phyloP scores from a whole-genome alignment of 2,113 vertebrate genomes.

The Corythornis madagascariensis region DNA sequence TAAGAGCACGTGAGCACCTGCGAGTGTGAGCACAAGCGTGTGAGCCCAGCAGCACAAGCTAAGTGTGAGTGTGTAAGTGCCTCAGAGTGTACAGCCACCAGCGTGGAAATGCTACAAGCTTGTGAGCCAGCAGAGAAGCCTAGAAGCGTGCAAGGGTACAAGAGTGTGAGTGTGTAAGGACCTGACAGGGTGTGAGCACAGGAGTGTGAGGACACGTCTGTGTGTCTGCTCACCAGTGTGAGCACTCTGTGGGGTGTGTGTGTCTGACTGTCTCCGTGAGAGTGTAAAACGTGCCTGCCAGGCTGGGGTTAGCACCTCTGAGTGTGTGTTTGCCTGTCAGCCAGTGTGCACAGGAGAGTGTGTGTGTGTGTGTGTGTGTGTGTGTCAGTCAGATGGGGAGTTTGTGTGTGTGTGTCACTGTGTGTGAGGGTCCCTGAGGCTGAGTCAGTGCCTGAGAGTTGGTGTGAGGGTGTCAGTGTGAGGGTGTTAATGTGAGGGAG shows the following conservation, averaged over 20 bases:
- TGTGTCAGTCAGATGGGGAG: background rate
- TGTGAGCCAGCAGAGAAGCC: background rate
- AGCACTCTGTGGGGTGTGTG: rapidly evolving
- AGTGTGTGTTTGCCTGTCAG: background rate
- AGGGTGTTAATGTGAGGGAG: background rate
- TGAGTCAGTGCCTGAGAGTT: background rate
- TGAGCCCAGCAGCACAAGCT: background rate
- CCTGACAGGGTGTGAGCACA: rapidly evolving
- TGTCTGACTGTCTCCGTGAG: background rate
- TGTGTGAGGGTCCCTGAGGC: background rate
- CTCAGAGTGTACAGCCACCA: rapidly evolving
- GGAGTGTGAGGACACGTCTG: background rate
- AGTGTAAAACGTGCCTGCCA: rapidly evolving
- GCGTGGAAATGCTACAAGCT: background rate
- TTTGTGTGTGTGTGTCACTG: too few relatives aligned
- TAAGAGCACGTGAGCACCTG: background rate
- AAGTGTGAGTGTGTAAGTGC: background rate
- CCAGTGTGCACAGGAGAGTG: background rate
- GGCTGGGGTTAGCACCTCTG: background rate
- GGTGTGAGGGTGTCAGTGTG: background rate
- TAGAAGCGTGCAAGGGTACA: background rate
- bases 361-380: background rate
- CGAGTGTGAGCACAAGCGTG: background rate
- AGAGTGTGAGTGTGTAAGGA: background rate
- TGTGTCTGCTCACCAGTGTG: background rate